Evolutionary conservation across 1,140 invertebrate genomes (phyloP).

Genomic region (Drosophila pectinifera): DNA sequence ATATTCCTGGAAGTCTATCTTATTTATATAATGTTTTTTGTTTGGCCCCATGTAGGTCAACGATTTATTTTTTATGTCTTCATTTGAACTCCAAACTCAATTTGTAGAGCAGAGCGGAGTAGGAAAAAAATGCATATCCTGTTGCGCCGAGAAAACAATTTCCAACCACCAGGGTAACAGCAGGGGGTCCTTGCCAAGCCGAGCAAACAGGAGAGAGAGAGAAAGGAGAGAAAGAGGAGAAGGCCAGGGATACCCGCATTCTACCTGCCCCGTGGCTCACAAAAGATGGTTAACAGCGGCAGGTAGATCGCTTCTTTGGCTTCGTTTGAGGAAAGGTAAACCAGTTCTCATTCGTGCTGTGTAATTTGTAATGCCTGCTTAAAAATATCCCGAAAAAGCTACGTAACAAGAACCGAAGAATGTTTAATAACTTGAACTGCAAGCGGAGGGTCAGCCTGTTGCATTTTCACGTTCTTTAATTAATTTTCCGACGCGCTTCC

Average conservation of each 20-base stretch:
- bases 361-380: conserved; percentile 80
- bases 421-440: conserved; percentile 59
- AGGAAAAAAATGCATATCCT: conserved; percentile 66
- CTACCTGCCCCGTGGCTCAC: conserved; percentile 41
- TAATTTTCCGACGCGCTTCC: conserved; percentile 59
- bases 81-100: conserved; percentile 55
- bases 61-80: conserved; percentile 65
- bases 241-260: conserved; percentile 32
- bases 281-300: conserved; percentile 50
- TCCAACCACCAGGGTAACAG: conserved; percentile 62
- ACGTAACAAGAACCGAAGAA: conserved; percentile 49
- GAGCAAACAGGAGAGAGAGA: not conserved
- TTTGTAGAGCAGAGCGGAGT: conserved; percentile 35
- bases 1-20: not conserved
- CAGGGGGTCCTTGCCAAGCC: conserved; percentile 57
- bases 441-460: conserved; percentile 51
- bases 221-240: not conserved
- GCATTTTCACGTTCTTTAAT: conserved; percentile 77
- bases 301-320: conserved; percentile 56
- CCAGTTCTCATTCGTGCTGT: conserved; percentile 57
- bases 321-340: conserved; percentile 52
- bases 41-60: conserved; percentile 53
- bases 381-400: conserved; percentile 20
- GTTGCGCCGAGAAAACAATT: conserved; percentile 75
- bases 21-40: not conserved